Conservation (phyloP, 2,888 invertebrate species). For the Callimorpha dominula region DNA sequence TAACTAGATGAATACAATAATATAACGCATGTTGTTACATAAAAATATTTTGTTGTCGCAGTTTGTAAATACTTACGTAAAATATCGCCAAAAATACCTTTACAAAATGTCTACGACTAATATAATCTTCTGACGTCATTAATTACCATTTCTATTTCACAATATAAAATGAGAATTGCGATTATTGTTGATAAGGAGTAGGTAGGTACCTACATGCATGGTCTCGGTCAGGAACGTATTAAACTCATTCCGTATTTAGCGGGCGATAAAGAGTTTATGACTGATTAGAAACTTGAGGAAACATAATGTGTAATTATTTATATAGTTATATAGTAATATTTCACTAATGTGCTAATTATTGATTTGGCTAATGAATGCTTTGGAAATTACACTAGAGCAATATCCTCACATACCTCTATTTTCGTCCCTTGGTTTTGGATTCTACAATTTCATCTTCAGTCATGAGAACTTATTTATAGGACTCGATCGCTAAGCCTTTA, state of each 20-base stretch:
- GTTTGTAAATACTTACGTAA: neutral
- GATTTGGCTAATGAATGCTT: neutral
- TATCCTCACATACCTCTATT: too few species aligned
- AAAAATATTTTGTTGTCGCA: neutral
- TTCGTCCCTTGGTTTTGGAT: too few species aligned
- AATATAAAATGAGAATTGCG: conserved; percentile 6
- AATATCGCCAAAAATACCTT: neutral
- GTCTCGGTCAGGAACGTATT: conserved; percentile 6
- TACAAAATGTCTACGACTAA: neutral
- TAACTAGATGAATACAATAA: too few species aligned
- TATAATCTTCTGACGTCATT: neutral
- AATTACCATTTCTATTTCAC: neutral
- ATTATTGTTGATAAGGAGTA: neutral
- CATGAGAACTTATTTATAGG: too few species aligned
- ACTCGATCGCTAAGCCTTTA: too few species aligned
- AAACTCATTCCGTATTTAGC: neutral
- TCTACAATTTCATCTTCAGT: too few species aligned
- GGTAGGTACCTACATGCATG: neutral
- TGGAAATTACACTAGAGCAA: too few species aligned
- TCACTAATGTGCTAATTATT: neutral
- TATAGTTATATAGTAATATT: neutral
- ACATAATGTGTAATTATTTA: neutral
- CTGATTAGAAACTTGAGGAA: neutral
- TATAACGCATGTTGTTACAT: too few species aligned
- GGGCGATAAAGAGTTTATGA: neutral